phyloP scores from a whole-genome alignment of 2,113 vertebrate genomes.

The Bubo blakistoni region DNA sequence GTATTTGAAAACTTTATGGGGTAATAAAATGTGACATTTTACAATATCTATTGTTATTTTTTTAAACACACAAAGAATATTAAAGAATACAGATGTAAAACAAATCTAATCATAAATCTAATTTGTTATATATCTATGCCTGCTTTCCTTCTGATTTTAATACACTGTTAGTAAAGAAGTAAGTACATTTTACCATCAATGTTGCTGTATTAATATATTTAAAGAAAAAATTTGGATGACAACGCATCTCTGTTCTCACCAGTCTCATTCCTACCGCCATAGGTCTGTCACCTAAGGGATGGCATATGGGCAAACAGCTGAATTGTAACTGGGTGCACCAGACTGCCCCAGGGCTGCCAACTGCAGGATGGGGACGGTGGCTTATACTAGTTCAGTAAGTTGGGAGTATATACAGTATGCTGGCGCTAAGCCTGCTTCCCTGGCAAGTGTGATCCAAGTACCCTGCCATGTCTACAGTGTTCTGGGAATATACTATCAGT shows the following conservation, averaged over 20 bases:
- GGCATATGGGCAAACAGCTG: background rate
- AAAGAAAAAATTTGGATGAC: background rate
- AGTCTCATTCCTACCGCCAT: background rate
- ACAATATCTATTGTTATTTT: background rate
- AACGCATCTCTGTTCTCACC: background rate
- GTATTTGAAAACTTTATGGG: background rate
- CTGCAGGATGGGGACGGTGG: background rate
- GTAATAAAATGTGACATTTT: background rate
- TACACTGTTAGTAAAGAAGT: background rate
- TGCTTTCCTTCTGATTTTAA: background rate
- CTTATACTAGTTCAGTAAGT: background rate
- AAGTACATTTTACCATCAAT: background rate
- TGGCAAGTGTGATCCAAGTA: slow-evolving; percentile 20
- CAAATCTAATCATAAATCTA: background rate
- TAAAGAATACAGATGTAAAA: background rate
- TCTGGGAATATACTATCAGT: slow-evolving; percentile 6
- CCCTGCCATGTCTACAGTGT: background rate
- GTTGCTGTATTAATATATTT: background rate
- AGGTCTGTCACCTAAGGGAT: background rate
- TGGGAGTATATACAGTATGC: background rate
- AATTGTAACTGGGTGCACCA: background rate
- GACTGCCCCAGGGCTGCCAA: background rate
- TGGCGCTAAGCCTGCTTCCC: background rate
- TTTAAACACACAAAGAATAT: background rate
- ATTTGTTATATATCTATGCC: background rate